A percentile compares a stretch with the other conserved stretches of the same genome.
Conservation (phyloP, 2,797 vertebrate species). For the Lacerta agilis region DNA sequence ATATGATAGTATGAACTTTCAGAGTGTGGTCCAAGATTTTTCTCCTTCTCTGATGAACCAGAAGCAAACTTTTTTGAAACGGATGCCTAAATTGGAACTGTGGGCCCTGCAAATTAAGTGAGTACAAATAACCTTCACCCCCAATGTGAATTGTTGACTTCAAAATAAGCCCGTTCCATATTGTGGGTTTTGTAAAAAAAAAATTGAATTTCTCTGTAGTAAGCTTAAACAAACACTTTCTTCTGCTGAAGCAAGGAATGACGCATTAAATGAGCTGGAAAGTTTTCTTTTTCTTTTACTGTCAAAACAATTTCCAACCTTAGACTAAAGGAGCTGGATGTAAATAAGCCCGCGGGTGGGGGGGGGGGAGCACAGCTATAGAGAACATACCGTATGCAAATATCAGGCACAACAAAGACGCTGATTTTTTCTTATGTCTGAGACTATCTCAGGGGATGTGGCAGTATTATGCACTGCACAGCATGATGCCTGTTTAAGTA, state of each 20-base stretch:
- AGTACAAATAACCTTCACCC: background rate
- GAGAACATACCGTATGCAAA: constrained; percentile 11
- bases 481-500: constrained; percentile 9
- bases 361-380: background rate
- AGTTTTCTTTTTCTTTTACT: background rate
- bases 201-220: constrained; percentile 27
- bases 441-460: constrained; percentile 19
- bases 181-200: background rate
- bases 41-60: background rate
- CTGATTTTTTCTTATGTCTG: background rate
- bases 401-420: constrained; percentile 42
- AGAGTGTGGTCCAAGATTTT: background rate
- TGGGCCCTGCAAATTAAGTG: background rate
- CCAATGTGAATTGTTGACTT: background rate
- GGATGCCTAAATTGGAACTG: background rate
- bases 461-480: background rate
- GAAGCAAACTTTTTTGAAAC: background rate
- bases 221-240: background rate
- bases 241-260: background rate
- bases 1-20: background rate
- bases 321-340: constrained; percentile 10
- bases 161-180: constrained; percentile 15
- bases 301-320: constrained; percentile 19
- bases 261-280: constrained; percentile 35
- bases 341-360: background rate